Evolutionary conservation across 2,113 vertebrate genomes (phyloP), one percentile per base, ranked within the genome.

Genomic region (Polypterus senegalus): DNA sequence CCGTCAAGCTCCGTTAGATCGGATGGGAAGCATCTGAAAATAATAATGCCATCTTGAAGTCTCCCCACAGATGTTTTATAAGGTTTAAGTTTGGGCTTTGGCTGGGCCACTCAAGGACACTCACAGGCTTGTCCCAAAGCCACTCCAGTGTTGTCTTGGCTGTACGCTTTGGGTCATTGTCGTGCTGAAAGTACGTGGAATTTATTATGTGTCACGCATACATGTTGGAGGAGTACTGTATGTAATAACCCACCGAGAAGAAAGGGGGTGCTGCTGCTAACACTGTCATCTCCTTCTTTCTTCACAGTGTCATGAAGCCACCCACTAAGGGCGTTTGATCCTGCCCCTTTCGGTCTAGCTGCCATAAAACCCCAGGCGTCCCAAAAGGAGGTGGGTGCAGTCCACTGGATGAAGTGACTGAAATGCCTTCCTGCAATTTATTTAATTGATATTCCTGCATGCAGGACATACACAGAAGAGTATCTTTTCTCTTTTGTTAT

Each of bases 11-110:
- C 27, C 2, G 27, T 27, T 27, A 27, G 58, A 45, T 57, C 56
- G 57, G 65, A 11, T 66, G 61, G 60, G 61, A 61, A 62, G 57
- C 27, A 27, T 27, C 27, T 27, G 27, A 27, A 27, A 45, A 55
- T 56, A 58, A 57, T 66, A 61, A 49, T n/a, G 58, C 60, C 61
- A 61, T 66, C 62, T 66, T 45, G n/a, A 58, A 61, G 49, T 61
- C 27, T 27, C 27, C 27, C 27, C 27, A 27, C 27, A 27, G 27
- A 27, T 27, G 27, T 27, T 27, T 27, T 27, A 27, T 27, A 27
- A 27, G n/a, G n/a, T n/a, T n/a, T n/a, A n/a, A n/a, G n/a, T n/a
- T n/a, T n/a, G n/a, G n/a, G n/a, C n/a, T n/a, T n/a, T n/a, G n/a
- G n/a, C n/a, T 27, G 27, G 27, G 27, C 27, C 27, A 27, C 27